Evolutionary conservation across 1,140 invertebrate genomes (phyloP), one percentile per base, ranked within the genome.

Genomic region (Zaprionus vittiger): DNA sequence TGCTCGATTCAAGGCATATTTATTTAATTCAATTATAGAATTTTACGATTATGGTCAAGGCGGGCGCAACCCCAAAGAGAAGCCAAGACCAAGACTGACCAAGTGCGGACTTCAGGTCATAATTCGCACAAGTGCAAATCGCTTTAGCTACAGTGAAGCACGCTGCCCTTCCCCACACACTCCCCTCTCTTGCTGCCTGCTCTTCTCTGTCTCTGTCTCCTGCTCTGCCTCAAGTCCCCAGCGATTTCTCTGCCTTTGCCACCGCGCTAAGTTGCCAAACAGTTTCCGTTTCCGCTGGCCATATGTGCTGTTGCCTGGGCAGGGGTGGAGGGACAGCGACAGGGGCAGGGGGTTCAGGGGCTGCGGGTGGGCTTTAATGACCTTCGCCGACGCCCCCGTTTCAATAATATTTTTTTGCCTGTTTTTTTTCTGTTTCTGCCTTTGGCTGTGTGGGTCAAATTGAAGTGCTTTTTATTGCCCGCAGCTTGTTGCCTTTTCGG

Each of bases 21-120:
- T 90, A 90, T 90, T 90, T 90, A 90, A 90, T 90, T 90, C 85
- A 90, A 90, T 90, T 90, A 90, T 90, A 80, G 85, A 90, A 90
- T 90, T 90, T 90, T 90, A 90, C 76, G 85, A 90, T 90, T 90
- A 91, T 82, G 70, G 79, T 31, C n/a, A 52, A 24, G 47, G 20
- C 47, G 47, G 56, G 55, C 14, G 15, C 55, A 20, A 34, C 28
- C 38, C 59, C 49, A 24, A 26, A 54, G 26, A 54, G 24, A 55
- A 15, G 63, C 68, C 24, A 22, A 31, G 28, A 9, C 0, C 31
- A 11, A 24, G 12, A 15, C 41, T 63, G 38, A 70, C 12, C 75
- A 55, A 67, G 54, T 70, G 69, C 78, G 68, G 54, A 76, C 57
- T 26, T 65, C 78, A 71, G 85, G 81, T 89, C 81, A 89, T 89